Conservation (phyloP, 2,888 invertebrate genomes). For the Gisinianus flammeolus region DNA sequence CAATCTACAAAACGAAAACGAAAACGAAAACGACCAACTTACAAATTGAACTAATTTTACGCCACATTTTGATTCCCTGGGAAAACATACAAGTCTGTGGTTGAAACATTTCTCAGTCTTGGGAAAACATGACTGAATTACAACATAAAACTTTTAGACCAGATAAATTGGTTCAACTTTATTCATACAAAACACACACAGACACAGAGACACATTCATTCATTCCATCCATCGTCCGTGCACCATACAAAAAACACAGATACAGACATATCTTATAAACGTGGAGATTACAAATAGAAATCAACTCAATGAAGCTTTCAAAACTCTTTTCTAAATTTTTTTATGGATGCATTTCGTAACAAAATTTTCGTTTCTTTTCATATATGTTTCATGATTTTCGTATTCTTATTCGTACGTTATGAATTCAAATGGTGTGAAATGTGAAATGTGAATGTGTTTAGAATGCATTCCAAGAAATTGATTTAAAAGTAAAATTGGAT, state of each 20-base stretch:
- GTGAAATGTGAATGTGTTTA: too few species aligned
- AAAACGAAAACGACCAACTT: slow-evolving; percentile 10
- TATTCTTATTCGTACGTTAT: too few species aligned
- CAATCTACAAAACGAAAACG: background rate
- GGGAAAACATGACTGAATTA: background rate
- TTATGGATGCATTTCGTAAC: too few species aligned
- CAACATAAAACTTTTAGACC: background rate
- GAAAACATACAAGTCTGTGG: slow-evolving; percentile 26
- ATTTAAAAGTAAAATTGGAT: too few species aligned
- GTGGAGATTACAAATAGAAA: too few species aligned
- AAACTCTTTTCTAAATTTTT: too few species aligned
- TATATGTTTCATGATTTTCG: too few species aligned
- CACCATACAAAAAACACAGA: background rate
- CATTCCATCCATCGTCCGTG: background rate
- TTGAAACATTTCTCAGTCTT: slow-evolving; percentile 21
- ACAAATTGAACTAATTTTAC: slow-evolving; percentile 45
- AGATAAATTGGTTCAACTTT: slow-evolving; percentile 28
- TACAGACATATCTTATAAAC: too few species aligned
- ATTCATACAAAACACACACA: background rate
- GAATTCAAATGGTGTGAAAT: too few species aligned
- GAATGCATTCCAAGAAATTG: too few species aligned
- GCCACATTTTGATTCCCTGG: slow-evolving; percentile 26
- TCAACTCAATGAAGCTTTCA: too few species aligned
- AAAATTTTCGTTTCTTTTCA: too few species aligned
- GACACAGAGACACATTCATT: background rate